Conservation (phyloP, 2,113 vertebrate genomes). For the Orientallactaga bullata region DNA sequence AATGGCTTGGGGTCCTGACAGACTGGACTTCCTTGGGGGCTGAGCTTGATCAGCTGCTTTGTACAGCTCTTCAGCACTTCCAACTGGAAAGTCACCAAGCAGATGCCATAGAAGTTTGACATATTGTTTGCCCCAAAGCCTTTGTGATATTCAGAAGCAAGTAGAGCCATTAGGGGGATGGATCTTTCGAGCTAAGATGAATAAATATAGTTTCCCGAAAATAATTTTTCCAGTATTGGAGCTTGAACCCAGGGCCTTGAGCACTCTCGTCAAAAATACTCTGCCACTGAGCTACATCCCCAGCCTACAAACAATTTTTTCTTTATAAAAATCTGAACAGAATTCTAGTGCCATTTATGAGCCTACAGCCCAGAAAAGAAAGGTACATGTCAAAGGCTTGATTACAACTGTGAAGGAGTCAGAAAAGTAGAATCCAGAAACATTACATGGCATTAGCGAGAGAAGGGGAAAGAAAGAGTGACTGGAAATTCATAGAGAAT, state of each 20-base stretch:
- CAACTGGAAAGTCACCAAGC: not conserved
- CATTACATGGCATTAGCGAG: not conserved
- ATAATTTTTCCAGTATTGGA: not conserved
- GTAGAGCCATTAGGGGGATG: not conserved
- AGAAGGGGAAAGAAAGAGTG: not conserved
- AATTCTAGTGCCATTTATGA: not conserved
- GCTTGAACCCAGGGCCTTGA: not conserved
- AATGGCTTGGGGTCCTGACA: not conserved
- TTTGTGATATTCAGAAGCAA: not conserved
- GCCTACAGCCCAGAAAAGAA: not conserved
- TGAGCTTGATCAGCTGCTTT: not conserved
- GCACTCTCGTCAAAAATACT: not conserved
- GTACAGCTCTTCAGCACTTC: not conserved
- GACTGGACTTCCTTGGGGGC: not conserved
- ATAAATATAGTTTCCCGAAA: not conserved
- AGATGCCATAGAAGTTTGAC: not conserved
- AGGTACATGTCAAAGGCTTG: not conserved
- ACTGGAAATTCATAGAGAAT: constrained; percentile 34
- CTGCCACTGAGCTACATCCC: not conserved
- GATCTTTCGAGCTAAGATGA: not conserved
- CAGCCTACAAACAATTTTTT: not conserved
- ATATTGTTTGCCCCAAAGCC: not conserved
- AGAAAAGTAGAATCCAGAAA: not conserved
- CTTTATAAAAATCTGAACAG: not conserved
- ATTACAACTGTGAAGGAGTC: not conserved